phyloP scores from a whole-genome alignment of 2,797 vertebrate genomes.

The Rhinophrynus dorsalis region DNA sequence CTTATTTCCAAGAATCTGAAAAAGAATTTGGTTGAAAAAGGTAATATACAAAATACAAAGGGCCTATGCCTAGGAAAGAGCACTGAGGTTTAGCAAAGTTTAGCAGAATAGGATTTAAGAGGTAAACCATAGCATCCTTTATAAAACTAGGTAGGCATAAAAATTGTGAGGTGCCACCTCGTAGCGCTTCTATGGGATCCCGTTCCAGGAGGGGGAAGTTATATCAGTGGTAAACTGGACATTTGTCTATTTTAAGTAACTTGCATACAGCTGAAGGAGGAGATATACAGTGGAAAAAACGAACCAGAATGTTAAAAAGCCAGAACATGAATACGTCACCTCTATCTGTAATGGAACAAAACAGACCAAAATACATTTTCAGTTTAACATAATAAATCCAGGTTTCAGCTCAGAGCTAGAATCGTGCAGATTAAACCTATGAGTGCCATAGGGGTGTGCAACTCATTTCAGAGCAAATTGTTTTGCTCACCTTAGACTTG shows the following conservation, averaged over 20 bases:
- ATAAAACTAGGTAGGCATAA: no score
- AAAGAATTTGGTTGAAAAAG: no score
- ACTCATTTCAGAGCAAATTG: no score
- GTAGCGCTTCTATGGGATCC: not conserved
- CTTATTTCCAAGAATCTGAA: no score
- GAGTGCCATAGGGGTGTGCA: no score
- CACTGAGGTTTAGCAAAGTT: no score
- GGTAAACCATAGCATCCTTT: no score
- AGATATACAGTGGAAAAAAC: constrained; percentile 4
- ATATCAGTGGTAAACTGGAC: not conserved
- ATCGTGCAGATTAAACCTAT: constrained; percentile 33
- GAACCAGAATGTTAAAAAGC: constrained; percentile 24
- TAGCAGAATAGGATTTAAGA: no score
- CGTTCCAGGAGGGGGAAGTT: not conserved
- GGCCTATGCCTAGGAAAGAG: not conserved
- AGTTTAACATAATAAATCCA: constrained; percentile 43
- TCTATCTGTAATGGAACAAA: constrained; percentile 47
- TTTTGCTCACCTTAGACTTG: no score
- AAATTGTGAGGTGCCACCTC: no score
- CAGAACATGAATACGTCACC: constrained; percentile 43
- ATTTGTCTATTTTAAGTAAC: not conserved
- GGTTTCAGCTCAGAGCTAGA: constrained; percentile 15
- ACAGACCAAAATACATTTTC: constrained; percentile 35
- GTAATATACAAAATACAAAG: no score
- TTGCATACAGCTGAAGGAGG: not conserved